These are phyloP conservation scores for Fregata magnificens DNA, from an alignment of 2,113 vertebrate species.

Conservation along the genomic window DNA sequence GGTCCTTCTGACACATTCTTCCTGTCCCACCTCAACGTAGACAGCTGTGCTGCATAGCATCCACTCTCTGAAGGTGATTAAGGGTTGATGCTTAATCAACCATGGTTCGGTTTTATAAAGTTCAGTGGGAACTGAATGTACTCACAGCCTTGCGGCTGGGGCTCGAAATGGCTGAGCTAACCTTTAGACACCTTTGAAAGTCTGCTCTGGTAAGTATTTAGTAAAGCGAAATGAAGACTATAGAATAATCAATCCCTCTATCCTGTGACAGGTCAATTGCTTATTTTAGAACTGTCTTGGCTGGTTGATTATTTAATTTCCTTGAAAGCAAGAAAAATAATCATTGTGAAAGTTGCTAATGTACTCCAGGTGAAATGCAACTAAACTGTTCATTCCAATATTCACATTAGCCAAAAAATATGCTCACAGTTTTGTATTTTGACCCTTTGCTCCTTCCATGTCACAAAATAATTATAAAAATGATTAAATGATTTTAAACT, in stretches of 20 bases:
- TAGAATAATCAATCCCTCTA: slow-evolving; percentile 34
- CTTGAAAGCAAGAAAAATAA: slow-evolving; percentile 66
- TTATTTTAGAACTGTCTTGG: slow-evolving; percentile 53
- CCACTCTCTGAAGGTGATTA: neutral
- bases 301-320: slow-evolving; percentile 60
- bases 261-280: neutral
- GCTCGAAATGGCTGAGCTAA: neutral
- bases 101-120: neutral
- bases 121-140: neutral
- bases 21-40: neutral
- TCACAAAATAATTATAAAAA: slow-evolving; percentile 45
- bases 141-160: neutral
- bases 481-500: slow-evolving; percentile 30
- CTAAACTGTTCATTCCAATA: slow-evolving; percentile 6
- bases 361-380: slow-evolving; percentile 48
- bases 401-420: slow-evolving; percentile 24
- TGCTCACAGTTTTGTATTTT: neutral
- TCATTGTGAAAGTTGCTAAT: slow-evolving; percentile 57
- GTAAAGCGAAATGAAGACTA: slow-evolving; percentile 27
- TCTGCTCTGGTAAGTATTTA: slow-evolving; percentile 4
- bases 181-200: neutral
- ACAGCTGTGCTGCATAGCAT: neutral
- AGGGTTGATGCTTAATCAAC: neutral
- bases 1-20: neutral
- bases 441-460: slow-evolving; percentile 9